phyloP scores from a whole-genome alignment of 1,140 invertebrate genomes.

The Heliconius himera region DNA sequence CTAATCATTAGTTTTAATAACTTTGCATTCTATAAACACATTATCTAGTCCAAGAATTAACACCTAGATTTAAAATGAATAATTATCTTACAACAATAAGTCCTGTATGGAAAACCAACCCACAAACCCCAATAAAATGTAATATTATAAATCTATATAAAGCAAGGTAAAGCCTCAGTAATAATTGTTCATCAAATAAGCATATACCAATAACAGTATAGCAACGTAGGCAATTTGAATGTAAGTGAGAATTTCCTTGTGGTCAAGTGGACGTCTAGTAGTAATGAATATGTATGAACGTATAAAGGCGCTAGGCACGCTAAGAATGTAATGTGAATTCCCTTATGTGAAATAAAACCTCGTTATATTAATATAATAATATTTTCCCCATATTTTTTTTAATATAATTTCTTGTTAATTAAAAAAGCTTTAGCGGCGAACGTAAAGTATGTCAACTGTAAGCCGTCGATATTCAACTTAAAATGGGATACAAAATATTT shows the following conservation, averaged over 20 bases:
- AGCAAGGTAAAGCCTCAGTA: not conserved
- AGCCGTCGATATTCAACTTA: not conserved
- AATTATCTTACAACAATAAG: not conserved
- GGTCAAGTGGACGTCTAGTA: constrained; percentile 38
- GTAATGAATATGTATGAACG: constrained; percentile 41
- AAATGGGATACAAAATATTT: constrained; percentile 5
- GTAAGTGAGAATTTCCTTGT: constrained; percentile 38
- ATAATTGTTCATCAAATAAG: constrained; percentile 7
- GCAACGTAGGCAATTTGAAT: constrained; percentile 17
- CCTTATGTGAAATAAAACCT: constrained; percentile 37
- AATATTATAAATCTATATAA: not conserved
- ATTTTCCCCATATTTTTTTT: constrained; percentile 23
- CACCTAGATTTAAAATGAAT: too few species aligned
- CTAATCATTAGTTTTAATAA: too few species aligned
- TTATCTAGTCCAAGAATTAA: too few species aligned
- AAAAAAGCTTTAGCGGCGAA: constrained; percentile 2
- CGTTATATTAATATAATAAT: constrained; percentile 35
- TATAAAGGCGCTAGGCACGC: constrained; percentile 29
- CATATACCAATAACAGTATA: constrained; percentile 7
- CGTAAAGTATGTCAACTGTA: constrained; percentile 4
- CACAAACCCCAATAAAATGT: not conserved
- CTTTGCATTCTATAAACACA: too few species aligned
- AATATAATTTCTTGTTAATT: constrained; percentile 1
- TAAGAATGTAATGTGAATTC: constrained; percentile 36
- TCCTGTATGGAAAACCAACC: not conserved